These are phyloP conservation scores for Apus apus DNA, from an alignment of 2,113 vertebrate genomes.

Conservation along the genomic window DNA sequence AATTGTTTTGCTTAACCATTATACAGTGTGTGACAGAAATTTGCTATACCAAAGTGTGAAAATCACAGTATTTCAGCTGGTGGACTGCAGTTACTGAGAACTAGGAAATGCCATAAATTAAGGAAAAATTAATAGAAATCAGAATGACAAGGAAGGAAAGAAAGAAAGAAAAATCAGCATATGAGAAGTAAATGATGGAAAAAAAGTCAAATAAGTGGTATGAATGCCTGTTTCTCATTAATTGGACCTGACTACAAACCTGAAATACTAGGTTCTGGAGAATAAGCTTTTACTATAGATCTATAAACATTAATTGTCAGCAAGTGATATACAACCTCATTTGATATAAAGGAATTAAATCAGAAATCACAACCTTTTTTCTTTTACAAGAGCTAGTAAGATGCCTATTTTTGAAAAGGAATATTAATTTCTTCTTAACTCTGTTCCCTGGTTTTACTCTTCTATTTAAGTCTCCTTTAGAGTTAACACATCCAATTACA, in stretches of 20 bases:
- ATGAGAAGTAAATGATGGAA: not conserved
- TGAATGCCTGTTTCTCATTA: not conserved
- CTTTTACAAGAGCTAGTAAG: not conserved
- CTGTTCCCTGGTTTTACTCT: not conserved
- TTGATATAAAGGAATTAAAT: not conserved
- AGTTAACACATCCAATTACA: conserved; percentile 14
- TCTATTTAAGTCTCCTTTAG: not conserved
- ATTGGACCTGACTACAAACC: not conserved
- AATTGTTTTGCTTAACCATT: not conserved
- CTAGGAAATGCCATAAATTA: not conserved
- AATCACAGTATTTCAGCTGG: not conserved
- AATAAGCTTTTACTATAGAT: not conserved
- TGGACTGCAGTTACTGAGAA: not conserved
- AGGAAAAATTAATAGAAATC: not conserved
- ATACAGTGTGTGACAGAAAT: not conserved
- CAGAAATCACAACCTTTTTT: not conserved
- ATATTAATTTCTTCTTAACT: not conserved
- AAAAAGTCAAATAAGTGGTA: not conserved
- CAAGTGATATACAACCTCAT: not conserved
- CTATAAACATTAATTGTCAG: not conserved
- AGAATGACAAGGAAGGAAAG: not conserved
- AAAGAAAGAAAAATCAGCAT: not conserved
- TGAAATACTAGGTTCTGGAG: not conserved
- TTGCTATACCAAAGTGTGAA: not conserved
- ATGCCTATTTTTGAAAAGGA: not conserved